Evolutionary conservation across 2,888 invertebrate genomes (phyloP), one percentile per base, ranked within the genome.

Genomic region (Hypselothyrea guttata): DNA sequence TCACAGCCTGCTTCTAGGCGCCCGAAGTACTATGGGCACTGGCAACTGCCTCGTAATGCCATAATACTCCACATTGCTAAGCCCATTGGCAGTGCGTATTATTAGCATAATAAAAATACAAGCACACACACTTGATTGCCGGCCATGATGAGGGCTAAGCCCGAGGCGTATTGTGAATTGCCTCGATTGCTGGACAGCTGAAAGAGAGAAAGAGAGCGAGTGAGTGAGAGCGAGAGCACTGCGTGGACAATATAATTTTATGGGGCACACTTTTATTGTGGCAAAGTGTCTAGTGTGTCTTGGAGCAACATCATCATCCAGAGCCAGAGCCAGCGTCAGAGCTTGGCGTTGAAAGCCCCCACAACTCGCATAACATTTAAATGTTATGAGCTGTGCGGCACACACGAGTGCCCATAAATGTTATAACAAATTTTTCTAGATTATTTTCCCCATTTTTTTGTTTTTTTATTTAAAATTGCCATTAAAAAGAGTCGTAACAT

Each of bases 101-200:
- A 88, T 88, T 88, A 88, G 84, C 88, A 88, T 88, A 88, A 88
- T 87, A 87, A 88, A 87, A 88, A 79, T 71, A 71, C 68, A 86
- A 74, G 57, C 75, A 73, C 72, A 60, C 44, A 40, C 46, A 12
- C 28, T 13, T 38, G 13, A 27, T 7, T 13, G 28, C n/a, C 31
- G n/a, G 27, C 28, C 44, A n/a, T 64, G 70, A 58, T 60, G 57
- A 47, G 67, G 56, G 52, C 56, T 57, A 54, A 64, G 60, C 53
- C 57, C 15, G 55, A 9, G 42, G 59, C 31, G 60, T 47, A 49
- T 75, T 72, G 58, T 48, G 47, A 44, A 28, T 48, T 52, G 58
- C 45, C 44, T 7, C 9, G 35, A 54, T 62, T 47, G 57, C 65
- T 34, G 73, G 70, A 68, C 71, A 55, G 35, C 18, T 22, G 22